Percentiles rank a stretch among this genome's conserved stretches.
Conservation (phyloP, 2,797 vertebrate genomes). For the Microcaecilia unicolor region DNA sequence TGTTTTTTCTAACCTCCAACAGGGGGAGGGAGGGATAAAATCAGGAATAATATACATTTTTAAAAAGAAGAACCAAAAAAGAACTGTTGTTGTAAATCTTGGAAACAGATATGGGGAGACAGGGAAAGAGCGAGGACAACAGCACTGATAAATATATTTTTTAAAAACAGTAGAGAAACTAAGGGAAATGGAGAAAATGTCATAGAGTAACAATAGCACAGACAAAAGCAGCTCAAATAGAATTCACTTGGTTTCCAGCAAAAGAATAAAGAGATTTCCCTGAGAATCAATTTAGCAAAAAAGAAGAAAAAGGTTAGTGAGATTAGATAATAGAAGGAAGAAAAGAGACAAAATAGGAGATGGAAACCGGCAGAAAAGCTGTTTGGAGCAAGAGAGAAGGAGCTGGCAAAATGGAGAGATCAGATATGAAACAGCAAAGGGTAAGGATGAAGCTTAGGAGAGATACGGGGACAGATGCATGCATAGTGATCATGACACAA, state of each 20-base stretch:
- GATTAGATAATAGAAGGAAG: neutral
- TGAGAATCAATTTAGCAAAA: neutral
- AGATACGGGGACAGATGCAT: neutral
- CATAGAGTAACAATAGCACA: no score
- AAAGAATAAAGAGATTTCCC: neutral
- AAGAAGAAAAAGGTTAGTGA: neutral
- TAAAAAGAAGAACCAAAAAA: no score
- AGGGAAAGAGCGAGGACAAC: no score
- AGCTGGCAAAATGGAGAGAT: neutral
- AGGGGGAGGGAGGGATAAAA: no score
- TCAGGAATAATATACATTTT: no score
- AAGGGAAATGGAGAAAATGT: no score
- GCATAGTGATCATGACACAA: fast-evolving
- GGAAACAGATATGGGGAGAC: no score
- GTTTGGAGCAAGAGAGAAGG: neutral
- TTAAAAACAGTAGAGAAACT: no score
- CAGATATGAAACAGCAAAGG: neutral
- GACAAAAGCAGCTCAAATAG: neutral
- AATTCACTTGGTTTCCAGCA: no score
- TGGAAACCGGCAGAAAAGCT: neutral
- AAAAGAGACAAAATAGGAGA: fast-evolving
- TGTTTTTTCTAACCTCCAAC: no score
- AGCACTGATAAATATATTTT: no score
- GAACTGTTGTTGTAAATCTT: no score
- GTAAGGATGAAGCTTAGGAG: neutral